Conservation (phyloP, 1,140 invertebrate genomes). For the Epicauta chinensis region DNA sequence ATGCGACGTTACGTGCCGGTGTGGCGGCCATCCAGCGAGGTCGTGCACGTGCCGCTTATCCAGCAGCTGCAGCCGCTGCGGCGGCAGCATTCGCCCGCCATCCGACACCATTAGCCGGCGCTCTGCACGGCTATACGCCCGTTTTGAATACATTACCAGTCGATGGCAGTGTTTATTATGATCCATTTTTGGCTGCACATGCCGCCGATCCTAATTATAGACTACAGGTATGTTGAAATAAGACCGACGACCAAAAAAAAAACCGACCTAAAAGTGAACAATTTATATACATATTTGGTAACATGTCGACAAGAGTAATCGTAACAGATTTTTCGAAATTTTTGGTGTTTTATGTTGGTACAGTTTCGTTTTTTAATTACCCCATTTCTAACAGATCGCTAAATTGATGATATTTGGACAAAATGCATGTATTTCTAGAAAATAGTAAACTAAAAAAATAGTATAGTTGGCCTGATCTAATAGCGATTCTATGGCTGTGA, state of each 20-base stretch:
- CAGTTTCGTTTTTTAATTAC: not conserved
- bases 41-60: slow-evolving; percentile 59
- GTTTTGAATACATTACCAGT: slow-evolving; percentile 41
- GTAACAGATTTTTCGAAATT: too few relatives aligned
- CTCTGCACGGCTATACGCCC: slow-evolving; percentile 73
- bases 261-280: too few relatives aligned
- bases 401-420: too few relatives aligned
- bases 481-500: too few relatives aligned
- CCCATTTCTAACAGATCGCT: too few relatives aligned
- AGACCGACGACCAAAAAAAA: too few relatives aligned
- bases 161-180: slow-evolving; percentile 80
- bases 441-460: too few relatives aligned
- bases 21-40: slow-evolving; percentile 65
- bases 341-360: not conserved
- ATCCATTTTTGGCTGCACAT: slow-evolving; percentile 87
- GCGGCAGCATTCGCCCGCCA: slow-evolving; percentile 65
- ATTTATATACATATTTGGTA: too few relatives aligned
- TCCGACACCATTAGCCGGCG: slow-evolving; percentile 62
- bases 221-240: slow-evolving; percentile 66
- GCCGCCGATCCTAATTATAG: slow-evolving; percentile 83
- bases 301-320: too few relatives aligned
- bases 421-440: too few relatives aligned
- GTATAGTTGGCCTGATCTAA: too few relatives aligned
- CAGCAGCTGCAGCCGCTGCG: slow-evolving; percentile 64
- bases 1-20: slow-evolving; percentile 59